A percentile compares a stretch with the other conserved stretches of the same genome.
These are phyloP conservation scores for Galeopterus variegatus DNA, from an alignment of 2,113 vertebrate species.

Conservation along the genomic window DNA sequence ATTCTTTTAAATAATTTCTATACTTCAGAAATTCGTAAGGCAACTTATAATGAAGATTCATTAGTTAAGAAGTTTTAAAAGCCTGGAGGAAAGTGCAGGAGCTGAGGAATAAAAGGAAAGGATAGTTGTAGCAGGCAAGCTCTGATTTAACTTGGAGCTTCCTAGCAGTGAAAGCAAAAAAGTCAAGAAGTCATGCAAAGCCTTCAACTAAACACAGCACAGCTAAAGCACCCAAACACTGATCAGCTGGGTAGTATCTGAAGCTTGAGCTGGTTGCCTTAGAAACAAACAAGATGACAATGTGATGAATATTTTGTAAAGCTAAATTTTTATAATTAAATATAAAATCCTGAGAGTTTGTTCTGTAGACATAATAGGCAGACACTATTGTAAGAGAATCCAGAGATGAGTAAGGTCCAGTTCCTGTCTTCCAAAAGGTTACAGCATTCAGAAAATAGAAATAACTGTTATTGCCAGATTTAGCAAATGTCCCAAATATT, in stretches of 20 bases:
- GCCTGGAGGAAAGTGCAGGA: not conserved
- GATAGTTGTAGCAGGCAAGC: not conserved
- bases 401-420: not conserved
- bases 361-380: not conserved
- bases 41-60: conserved; percentile 13
- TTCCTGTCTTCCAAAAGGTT: not conserved
- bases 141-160: not conserved
- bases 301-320: not conserved
- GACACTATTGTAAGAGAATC: not conserved
- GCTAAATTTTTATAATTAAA: not conserved
- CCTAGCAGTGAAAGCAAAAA: not conserved
- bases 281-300: not conserved
- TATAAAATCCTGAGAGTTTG: not conserved
- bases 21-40: conserved; percentile 20
- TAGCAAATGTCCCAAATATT: conserved; percentile 40
- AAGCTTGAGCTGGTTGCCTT: not conserved
- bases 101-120: not conserved
- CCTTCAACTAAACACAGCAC: not conserved
- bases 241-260: not conserved
- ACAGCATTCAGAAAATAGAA: not conserved
- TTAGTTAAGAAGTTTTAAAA: not conserved
- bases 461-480: not conserved
- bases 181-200: not conserved
- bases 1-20: not conserved
- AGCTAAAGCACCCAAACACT: not conserved